Conservation (phyloP, 2,797 vertebrate genomes). For the Coendou prehensilis region DNA sequence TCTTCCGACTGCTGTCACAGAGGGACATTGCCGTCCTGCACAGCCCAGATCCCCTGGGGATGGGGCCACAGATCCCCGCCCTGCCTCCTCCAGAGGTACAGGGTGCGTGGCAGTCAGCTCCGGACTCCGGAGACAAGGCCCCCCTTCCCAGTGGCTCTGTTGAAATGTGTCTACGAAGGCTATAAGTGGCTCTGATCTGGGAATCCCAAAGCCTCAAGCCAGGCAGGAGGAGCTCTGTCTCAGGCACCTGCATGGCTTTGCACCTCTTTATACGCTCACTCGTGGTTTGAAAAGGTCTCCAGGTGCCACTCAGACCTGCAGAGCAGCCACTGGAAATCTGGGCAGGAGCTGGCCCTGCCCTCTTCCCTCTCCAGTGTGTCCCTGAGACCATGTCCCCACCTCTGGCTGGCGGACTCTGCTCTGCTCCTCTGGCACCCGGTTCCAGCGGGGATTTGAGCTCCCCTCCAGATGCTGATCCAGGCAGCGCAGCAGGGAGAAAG, state of each 20-base stretch:
- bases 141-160: background rate
- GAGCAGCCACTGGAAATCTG: background rate
- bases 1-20: background rate
- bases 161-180: background rate
- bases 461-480: background rate
- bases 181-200: background rate
- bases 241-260: background rate
- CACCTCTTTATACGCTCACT: background rate
- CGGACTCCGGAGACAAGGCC: background rate
- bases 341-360: background rate
- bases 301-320: background rate
- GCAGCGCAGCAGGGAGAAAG: background rate
- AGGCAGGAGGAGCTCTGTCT: background rate
- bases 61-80: background rate
- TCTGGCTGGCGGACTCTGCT: background rate
- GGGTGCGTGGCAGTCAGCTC: background rate
- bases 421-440: background rate
- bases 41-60: background rate
- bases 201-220: background rate
- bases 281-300: background rate
- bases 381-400: background rate
- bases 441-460: background rate
- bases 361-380: background rate
- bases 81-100: background rate
- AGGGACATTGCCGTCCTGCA: background rate